phyloP scores from a whole-genome alignment of 2,113 vertebrate species.

The Ptilonorhynchus violaceus region DNA sequence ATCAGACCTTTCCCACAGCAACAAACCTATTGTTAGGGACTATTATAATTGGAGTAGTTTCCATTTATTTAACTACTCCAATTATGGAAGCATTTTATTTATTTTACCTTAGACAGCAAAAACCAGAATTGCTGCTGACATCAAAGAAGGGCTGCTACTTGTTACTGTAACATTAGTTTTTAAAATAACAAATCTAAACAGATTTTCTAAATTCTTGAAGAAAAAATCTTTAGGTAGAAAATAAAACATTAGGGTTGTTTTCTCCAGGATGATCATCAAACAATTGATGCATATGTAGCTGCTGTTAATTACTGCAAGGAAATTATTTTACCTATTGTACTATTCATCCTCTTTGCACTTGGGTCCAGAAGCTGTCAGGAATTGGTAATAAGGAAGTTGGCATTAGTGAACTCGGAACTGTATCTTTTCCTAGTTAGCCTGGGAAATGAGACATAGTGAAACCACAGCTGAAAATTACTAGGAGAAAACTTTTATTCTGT shows the following conservation, averaged over 20 bases:
- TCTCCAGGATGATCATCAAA: neutral
- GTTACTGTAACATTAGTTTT: neutral
- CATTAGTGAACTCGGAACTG: neutral
- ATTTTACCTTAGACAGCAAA: neutral
- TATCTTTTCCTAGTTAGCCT: neutral
- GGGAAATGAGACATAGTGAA: neutral
- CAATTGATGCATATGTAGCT: neutral
- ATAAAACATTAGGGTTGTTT: neutral
- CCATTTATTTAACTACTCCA: neutral
- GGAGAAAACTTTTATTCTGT: neutral
- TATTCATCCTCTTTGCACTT: neutral
- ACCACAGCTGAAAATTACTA: neutral
- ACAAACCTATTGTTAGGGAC: neutral
- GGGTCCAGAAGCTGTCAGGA: neutral
- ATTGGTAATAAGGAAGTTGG: neutral
- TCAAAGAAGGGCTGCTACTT: neutral
- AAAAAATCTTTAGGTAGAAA: neutral
- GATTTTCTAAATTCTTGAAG: neutral
- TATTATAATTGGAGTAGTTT: neutral
- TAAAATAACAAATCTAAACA: neutral
- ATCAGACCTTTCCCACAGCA: neutral
- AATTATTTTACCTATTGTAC: neutral
- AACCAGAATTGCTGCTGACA: neutral
- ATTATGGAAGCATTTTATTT: neutral
- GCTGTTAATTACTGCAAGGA: neutral